These are phyloP conservation scores for Drosophila melanosoma DNA, from an alignment of 2,888 invertebrate genomes.

Conservation along the genomic window DNA sequence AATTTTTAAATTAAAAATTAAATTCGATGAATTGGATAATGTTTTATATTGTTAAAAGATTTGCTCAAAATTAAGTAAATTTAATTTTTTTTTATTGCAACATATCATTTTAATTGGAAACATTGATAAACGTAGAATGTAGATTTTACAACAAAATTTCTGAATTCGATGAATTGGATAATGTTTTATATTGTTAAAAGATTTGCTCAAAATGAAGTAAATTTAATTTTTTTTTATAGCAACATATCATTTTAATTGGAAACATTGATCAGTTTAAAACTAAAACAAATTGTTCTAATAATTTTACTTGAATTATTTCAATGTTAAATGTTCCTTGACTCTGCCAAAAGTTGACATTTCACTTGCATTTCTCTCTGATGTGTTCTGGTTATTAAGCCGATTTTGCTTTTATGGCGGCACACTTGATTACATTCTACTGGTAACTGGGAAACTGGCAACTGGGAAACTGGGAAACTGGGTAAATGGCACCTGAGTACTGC, in stretches of 20 bases:
- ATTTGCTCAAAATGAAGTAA: neutral
- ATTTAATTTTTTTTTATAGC: neutral
- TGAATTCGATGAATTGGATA: neutral
- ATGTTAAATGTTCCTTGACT: neutral
- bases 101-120: too few species aligned
- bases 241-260: neutral
- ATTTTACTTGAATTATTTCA: neutral
- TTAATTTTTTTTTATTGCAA: too few species aligned
- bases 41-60: too few species aligned
- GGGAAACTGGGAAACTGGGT: neutral
- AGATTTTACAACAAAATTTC: too few species aligned
- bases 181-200: neutral
- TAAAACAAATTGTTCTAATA: neutral
- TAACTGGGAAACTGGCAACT: neutral
- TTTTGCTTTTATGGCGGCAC: slow-evolving; percentile 55
- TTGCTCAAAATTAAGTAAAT: too few species aligned
- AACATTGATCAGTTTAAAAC: neutral
- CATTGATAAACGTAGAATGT: too few species aligned
- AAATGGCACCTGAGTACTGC: neutral
- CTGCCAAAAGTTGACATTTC: slow-evolving; percentile 4
- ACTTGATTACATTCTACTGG: slow-evolving; percentile 14
- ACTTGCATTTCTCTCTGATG: slow-evolving; percentile 24
- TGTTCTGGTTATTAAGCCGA: slow-evolving; percentile 54
- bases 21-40: too few species aligned
- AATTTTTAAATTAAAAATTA: too few species aligned